These are phyloP conservation scores for Petrocephalus sullivani DNA, from an alignment of 2,797 vertebrate species.

Conservation along the genomic window DNA sequence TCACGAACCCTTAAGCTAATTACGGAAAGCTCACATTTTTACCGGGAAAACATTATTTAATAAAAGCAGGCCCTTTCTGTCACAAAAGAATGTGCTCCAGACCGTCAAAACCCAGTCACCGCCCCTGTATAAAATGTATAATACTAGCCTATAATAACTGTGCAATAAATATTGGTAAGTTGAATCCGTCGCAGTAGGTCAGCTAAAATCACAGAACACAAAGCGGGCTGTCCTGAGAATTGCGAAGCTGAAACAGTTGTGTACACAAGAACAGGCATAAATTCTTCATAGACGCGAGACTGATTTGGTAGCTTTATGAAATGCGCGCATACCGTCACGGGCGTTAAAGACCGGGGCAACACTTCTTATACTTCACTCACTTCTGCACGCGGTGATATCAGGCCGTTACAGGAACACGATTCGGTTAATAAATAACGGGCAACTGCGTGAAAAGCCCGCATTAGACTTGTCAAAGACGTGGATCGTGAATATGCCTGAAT, in stretches of 20 bases:
- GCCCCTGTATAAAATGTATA: not conserved
- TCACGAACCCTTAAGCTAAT: not conserved
- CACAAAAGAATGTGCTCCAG: not conserved
- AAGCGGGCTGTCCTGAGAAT: not conserved
- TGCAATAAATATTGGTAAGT: not conserved
- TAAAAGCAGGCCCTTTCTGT: not conserved
- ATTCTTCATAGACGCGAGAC: constrained; percentile 2
- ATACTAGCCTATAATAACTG: not conserved
- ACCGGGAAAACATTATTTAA: not conserved
- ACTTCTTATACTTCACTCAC: not conserved
- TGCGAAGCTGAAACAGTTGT: not conserved
- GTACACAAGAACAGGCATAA: not conserved
- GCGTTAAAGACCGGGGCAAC: not conserved
- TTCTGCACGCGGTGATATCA: not conserved
- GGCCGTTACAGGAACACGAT: not conserved
- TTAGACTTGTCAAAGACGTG: not conserved
- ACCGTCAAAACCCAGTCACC: not conserved
- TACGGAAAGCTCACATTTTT: not conserved
- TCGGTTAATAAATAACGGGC: not conserved
- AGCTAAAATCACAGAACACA: not conserved
- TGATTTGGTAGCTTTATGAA: not conserved
- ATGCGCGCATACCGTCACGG: not conserved
- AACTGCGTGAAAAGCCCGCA: not conserved
- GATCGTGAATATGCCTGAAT: not conserved
- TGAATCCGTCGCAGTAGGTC: not conserved